Base-by-base conservation (phyloP, 37 sponge, comb jelly and placozoan genomes). In the Bolinopsis microptera region DNA sequence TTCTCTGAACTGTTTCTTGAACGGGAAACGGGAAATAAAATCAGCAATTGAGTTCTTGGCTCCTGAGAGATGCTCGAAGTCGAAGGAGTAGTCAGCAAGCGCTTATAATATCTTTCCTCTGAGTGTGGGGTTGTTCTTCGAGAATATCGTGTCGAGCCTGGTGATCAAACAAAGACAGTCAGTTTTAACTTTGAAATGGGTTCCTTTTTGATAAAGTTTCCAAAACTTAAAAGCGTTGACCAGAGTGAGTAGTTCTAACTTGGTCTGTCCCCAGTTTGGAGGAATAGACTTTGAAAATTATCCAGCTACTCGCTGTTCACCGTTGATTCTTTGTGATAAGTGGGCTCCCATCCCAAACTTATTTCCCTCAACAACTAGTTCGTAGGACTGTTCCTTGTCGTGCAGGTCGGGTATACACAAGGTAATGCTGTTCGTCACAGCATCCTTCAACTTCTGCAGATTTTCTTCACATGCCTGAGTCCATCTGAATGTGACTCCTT, bases 1-100 rank as follows among this genome's bases (percentile, higher is more conserved):
- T 9, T 61, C 68, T 18, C 68, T 61, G 68, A 61, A 61, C 18
- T 61, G 9, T 18, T 61, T 61, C 68, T 61, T 61, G 68, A 18
- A 61, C 9, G 68, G 68, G 16, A 61, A 22, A 28, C 75, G 75
- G 28, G 27, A 26, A 5, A 72, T 26, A 22, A n/a, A 72, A 72
- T 72, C 75, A n/a, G 27, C 28, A 8, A 72, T 25, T 5, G 75
- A 72, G 25, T 72, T 72, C 75, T 16, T 26, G 13, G 13, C 28
- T 25, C 75, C 75, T 22, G 75, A 72, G 75, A 25, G 13, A 72
- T 72, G 75, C 25, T 72, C 27, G 75, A 72, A 26, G 75, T 72
- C 28, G 75, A 72, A 72, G 24, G 27, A 26, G 25, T 72, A 72
- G 5, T 72, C 28, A 3, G 75, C 16, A 3, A 72, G 75, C 75